Conservation (phyloP, 2,888 invertebrate species). For the Pyrrhosoma nymphula region DNA sequence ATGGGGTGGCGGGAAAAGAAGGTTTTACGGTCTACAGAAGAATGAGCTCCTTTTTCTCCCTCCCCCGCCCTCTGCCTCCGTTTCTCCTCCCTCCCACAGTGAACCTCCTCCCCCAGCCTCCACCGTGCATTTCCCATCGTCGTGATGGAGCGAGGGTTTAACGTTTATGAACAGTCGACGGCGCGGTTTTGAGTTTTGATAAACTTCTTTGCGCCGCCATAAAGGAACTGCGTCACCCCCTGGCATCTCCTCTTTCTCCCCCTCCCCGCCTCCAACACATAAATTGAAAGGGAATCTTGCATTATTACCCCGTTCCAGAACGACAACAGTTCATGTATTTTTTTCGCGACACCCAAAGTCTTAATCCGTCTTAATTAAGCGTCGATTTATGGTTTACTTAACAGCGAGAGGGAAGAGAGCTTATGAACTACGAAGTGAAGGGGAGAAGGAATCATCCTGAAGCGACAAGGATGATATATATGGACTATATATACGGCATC, state of each 20-base stretch:
- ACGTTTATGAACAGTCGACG: conserved; percentile 36
- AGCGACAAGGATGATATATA: background rate
- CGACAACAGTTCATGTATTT: background rate
- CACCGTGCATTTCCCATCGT: background rate
- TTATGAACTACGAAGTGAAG: background rate
- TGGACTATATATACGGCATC: background rate
- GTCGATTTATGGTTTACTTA: conserved; percentile 48
- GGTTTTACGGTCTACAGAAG: background rate
- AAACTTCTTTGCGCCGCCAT: conserved; percentile 13
- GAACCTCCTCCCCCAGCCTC: background rate
- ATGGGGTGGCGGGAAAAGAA: background rate
- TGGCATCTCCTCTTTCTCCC: background rate
- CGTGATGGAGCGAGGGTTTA: conserved; percentile 33
- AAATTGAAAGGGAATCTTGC: background rate
- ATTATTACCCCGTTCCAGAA: background rate
- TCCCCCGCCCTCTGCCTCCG: background rate
- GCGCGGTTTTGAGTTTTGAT: conserved; percentile 20
- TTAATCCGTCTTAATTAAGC: conserved; percentile 21
- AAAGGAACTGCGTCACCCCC: background rate
- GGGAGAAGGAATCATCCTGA: background rate
- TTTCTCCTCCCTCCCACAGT: background rate
- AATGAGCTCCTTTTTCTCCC: background rate
- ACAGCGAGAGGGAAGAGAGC: background rate
- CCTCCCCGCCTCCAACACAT: background rate
- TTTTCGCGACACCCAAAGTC: background rate